Percentiles rank a stretch among this genome's conserved stretches.
Evolutionary conservation across 2,797 vertebrate genomes (phyloP).

Genomic region (Clarias pachynema): DNA sequence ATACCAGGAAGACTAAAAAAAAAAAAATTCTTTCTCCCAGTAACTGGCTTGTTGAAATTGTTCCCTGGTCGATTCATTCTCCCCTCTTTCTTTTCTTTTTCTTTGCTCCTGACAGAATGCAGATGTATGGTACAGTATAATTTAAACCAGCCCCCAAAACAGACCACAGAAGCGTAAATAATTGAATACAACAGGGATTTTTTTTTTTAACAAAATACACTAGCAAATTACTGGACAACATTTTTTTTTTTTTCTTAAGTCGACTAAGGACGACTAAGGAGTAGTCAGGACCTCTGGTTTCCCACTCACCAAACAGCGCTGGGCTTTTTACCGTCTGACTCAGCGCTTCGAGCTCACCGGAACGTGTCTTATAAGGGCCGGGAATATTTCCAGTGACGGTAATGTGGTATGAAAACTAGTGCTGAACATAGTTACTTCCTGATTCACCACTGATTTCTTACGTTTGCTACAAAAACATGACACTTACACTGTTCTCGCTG

Average conservation of each 20-base stretch:
- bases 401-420: slow-evolving; percentile 12
- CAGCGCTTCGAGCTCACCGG: neutral
- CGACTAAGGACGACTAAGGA: slow-evolving; percentile 33
- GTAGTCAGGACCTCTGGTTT: slow-evolving; percentile 52
- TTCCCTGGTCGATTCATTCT: slow-evolving; percentile 30
- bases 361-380: slow-evolving; percentile 40
- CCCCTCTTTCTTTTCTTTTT: slow-evolving; percentile 13
- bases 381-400: slow-evolving; percentile 55
- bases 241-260: slow-evolving; percentile 51
- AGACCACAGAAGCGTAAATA: slow-evolving; percentile 80
- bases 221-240: slow-evolving; percentile 74
- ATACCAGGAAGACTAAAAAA: slow-evolving; percentile 62
- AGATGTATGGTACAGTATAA: slow-evolving; percentile 66
- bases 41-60: slow-evolving; percentile 55
- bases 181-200: slow-evolving; percentile 76
- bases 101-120: slow-evolving; percentile 50
- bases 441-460: slow-evolving; percentile 5
- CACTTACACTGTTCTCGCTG: slow-evolving; percentile 83
- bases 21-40: too few relatives aligned
- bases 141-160: slow-evolving; percentile 71
- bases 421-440: neutral
- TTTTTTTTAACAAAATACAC: slow-evolving; percentile 68
- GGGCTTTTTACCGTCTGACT: slow-evolving; percentile 42
- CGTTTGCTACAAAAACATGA: slow-evolving; percentile 26
- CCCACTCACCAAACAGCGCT: slow-evolving; percentile 64